Evolutionary conservation across 2,888 invertebrate genomes (phyloP).

Genomic region (Mellilla xanthometata): DNA sequence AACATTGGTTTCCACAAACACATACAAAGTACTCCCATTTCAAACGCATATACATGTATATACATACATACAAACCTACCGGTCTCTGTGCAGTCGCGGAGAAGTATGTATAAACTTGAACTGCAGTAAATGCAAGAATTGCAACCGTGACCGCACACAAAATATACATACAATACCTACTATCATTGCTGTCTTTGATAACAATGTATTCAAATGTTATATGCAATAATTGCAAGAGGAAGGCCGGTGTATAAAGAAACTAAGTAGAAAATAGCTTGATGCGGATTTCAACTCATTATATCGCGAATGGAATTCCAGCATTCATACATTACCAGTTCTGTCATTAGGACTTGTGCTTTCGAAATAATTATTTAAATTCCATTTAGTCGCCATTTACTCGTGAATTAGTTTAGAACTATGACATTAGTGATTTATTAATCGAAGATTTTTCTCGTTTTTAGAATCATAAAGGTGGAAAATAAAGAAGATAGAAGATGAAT

Average conservation of each 20-base stretch:
- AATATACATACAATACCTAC: too few relatives aligned
- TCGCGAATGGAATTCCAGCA: slow-evolving; percentile 1
- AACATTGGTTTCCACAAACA: too few relatives aligned
- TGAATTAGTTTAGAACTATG: not conserved
- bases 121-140: too few relatives aligned
- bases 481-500: slow-evolving; percentile 39
- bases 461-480: not conserved
- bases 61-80: too few relatives aligned
- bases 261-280: too few relatives aligned
- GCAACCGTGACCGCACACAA: too few relatives aligned
- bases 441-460: slow-evolving; percentile 1
- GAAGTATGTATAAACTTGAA: too few relatives aligned
- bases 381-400: not conserved
- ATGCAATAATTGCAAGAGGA: not conserved
- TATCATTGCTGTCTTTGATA: too few relatives aligned
- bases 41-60: too few relatives aligned
- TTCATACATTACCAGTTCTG: slow-evolving; percentile 1
- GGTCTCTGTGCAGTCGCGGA: too few relatives aligned
- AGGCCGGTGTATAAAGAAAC: not conserved
- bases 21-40: too few relatives aligned
- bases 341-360: slow-evolving; percentile 5
- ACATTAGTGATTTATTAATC: not conserved
- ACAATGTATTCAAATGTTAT: too few relatives aligned
- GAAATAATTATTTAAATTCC: not conserved
- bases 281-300: not conserved